phyloP scores from a whole-genome alignment of 2,113 vertebrate genomes.

The Australoheros scitulus region DNA sequence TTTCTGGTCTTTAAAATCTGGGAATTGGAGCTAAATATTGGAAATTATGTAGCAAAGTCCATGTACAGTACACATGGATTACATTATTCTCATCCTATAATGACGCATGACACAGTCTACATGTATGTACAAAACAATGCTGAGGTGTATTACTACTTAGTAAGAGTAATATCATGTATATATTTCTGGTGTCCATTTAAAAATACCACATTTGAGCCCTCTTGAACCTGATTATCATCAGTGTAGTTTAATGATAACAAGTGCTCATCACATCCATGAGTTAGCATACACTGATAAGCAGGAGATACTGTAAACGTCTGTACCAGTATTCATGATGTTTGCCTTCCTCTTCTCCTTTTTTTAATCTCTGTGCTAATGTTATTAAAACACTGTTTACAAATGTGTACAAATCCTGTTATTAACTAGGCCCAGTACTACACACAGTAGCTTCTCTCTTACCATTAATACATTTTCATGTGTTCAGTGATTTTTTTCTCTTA shows the following conservation, averaged over 20 bases:
- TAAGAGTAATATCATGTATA: background rate
- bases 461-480: constrained; percentile 42
- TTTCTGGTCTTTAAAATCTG: background rate
- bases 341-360: background rate
- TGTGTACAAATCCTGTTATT: constrained; percentile 33
- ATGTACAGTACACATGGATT: background rate
- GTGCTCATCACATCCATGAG: background rate
- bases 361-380: constrained; percentile 33
- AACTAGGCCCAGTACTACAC: background rate
- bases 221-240: background rate
- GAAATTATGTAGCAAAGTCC: background rate
- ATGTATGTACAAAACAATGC: background rate
- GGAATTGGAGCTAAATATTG: background rate
- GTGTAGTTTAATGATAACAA: background rate
- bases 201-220: background rate
- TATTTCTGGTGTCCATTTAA: background rate
- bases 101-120: too few relatives aligned
- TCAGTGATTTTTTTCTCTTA: constrained; percentile 55
- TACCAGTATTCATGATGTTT: constrained; percentile 5
- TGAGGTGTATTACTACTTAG: fast-evolving
- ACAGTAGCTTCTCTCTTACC: constrained; percentile 15
- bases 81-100: background rate
- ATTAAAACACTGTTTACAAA: background rate
- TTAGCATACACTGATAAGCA: background rate
- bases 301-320: constrained; percentile 5